Conservation (phyloP, 64 coral and sea anemone genomes). For the Montipora cactus region DNA sequence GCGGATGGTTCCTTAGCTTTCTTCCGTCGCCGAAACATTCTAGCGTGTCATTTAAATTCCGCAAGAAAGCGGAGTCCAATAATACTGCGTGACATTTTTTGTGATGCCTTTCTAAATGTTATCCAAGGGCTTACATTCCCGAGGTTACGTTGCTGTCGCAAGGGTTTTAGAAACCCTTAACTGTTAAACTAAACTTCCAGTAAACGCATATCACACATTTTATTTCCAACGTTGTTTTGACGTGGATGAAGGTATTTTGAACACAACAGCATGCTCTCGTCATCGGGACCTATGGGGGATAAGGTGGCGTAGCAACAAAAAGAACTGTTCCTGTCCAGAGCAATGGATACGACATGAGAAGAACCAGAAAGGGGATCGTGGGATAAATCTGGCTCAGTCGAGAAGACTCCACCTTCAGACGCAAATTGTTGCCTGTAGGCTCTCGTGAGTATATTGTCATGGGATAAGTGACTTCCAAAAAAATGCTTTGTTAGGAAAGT, state of each 20-base stretch:
- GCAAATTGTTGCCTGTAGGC: slow-evolving; percentile 48
- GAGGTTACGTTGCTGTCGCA: too few species aligned
- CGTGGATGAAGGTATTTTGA: slow-evolving; percentile 27
- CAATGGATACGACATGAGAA: slow-evolving; percentile 39
- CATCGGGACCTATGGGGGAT: slow-evolving; percentile 52
- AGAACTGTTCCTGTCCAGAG: slow-evolving; percentile 44
- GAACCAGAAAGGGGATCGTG: slow-evolving; percentile 50
- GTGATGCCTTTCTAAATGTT: too few species aligned
- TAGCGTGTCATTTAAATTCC: too few species aligned
- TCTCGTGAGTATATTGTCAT: slow-evolving; percentile 54
- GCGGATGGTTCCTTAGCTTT: too few species aligned
- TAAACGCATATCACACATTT: too few species aligned
- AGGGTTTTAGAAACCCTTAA: too few species aligned
- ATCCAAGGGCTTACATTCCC: too few species aligned
- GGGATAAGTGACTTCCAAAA: slow-evolving; percentile 10
- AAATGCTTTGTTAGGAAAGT: neutral
- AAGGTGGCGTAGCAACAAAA: slow-evolving; percentile 42
- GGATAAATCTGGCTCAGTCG: slow-evolving; percentile 35
- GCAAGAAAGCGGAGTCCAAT: too few species aligned
- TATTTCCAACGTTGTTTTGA: slow-evolving; percentile 26
- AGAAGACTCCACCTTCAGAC: slow-evolving; percentile 30
- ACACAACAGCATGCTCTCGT: slow-evolving; percentile 41
- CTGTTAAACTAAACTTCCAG: too few species aligned
- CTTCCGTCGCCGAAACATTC: too few species aligned
- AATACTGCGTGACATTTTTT: too few species aligned